Conservation (phyloP, 2,888 invertebrate species). For the Perizoma affinitatum region DNA sequence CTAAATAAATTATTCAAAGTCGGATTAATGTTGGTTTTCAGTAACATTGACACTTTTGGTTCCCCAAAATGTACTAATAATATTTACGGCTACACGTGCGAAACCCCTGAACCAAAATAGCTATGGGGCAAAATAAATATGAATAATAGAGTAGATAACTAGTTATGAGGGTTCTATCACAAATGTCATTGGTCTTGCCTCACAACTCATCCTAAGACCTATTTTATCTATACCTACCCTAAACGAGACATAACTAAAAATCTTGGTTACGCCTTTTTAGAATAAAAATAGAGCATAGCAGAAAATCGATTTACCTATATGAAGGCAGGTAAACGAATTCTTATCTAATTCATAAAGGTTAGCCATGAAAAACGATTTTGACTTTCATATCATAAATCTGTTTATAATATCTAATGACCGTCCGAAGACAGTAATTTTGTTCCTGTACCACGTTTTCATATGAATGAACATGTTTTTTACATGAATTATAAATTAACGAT, state of each 20-base stretch:
- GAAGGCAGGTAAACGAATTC: neutral
- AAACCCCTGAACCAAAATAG: neutral
- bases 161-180: neutral
- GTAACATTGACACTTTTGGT: slow-evolving; percentile 48
- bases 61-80: slow-evolving; percentile 17
- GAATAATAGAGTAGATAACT: slow-evolving; percentile 1
- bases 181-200: too few relatives aligned
- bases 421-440: slow-evolving; percentile 53
- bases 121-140: slow-evolving; percentile 7
- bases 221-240: too few relatives aligned
- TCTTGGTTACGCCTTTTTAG: too few relatives aligned
- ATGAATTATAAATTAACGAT: slow-evolving; percentile 71
- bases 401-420: slow-evolving; percentile 44
- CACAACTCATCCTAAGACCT: too few relatives aligned
- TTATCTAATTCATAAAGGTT: slow-evolving; percentile 19
- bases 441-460: slow-evolving; percentile 47
- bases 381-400: slow-evolving; percentile 33
- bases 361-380: slow-evolving; percentile 12
- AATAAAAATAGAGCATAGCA: too few relatives aligned
- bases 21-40: slow-evolving; percentile 51
- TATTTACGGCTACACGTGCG: slow-evolving; percentile 1
- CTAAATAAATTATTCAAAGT: slow-evolving; percentile 47
- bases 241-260: too few relatives aligned
- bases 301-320: too few relatives aligned
- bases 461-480: slow-evolving; percentile 46